Conservation (phyloP, 1,140 invertebrate genomes). For the Pinna nobilis region DNA sequence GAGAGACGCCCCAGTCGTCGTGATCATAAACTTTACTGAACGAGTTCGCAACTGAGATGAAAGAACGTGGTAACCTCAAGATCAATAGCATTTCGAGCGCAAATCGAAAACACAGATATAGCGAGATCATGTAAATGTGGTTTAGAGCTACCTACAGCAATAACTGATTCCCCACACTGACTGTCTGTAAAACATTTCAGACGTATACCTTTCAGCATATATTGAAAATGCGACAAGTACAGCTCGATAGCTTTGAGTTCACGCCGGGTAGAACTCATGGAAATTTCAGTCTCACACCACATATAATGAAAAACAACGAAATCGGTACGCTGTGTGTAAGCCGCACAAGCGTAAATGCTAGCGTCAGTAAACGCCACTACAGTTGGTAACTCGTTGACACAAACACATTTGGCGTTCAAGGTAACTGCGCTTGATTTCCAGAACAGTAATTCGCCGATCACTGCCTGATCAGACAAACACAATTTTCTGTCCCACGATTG, state of each 20-base stretch:
- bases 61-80: not conserved
- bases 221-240: not conserved
- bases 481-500: not conserved
- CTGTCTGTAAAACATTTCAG: not conserved
- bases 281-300: not conserved
- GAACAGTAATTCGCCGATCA: not conserved
- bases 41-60: not conserved
- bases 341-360: slow-evolving; percentile 19
- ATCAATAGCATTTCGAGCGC: not conserved
- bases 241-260: slow-evolving; percentile 19
- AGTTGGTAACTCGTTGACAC: too few species aligned
- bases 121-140: slow-evolving; percentile 3
- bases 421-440: too few species aligned
- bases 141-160: slow-evolving; percentile 8
- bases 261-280: slow-evolving; percentile 17
- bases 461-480: not conserved
- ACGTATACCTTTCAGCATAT: not conserved
- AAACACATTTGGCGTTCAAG: too few species aligned
- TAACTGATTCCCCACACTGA: slow-evolving; percentile 4
- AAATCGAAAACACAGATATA: not conserved
- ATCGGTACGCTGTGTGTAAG: slow-evolving; percentile 11
- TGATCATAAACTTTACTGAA: slow-evolving; percentile 1
- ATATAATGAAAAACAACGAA: slow-evolving; percentile 18
- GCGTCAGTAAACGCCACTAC: too few species aligned
- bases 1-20: slow-evolving; percentile 6